Base-by-base conservation (phyloP, 2,888 invertebrate species). In the Temnothorax rugatulus region DNA sequence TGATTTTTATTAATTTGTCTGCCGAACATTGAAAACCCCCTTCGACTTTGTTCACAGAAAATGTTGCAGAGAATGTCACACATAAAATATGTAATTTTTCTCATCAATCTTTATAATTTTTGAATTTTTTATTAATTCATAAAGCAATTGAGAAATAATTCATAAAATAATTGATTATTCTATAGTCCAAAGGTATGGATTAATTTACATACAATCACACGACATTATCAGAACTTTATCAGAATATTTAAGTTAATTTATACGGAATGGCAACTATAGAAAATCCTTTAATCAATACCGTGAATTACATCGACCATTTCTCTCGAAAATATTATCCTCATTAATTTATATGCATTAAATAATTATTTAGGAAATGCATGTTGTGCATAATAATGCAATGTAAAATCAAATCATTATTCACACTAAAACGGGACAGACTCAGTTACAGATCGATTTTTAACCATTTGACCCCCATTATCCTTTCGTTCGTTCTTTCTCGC, bases 381-480 rank as follows among this genome's bases (percentile, higher is more conserved):
- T 18, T 18, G 50, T 50, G 18, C 18, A 50, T 15, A 50, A 18
- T 18, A 18, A 50, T 50, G 50, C 18, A 50, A 50, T 50, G 50
- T 50, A 50, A 50, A 41, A 68, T 76, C 41, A 34, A 44, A 79
- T 79, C 21, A 52, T 41, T 34, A 38, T 63, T 52, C 38, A 38
- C 2, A 38, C 13, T 76, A 64, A 64, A 76, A 52, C 13, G 18
- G 64, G 13, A 76, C 4, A 18, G 57, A 47, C 25, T 15, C 29
- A 63, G 61, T 68, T 74, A 74, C 79, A 73, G 84, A 81, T 75
- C 63, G 75, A 52, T 84, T 74, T 61, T 68, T 68, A 64, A 59
- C 29, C 34, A 47, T 81, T 84, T 86, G 81, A 84, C 81, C 75
- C 66, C 75, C 21, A 81, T 86, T 83, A 84, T 52, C 71, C 76